Evolutionary conservation across 2,888 invertebrate species (phyloP).

Genomic region (Eucera pruinosa): DNA sequence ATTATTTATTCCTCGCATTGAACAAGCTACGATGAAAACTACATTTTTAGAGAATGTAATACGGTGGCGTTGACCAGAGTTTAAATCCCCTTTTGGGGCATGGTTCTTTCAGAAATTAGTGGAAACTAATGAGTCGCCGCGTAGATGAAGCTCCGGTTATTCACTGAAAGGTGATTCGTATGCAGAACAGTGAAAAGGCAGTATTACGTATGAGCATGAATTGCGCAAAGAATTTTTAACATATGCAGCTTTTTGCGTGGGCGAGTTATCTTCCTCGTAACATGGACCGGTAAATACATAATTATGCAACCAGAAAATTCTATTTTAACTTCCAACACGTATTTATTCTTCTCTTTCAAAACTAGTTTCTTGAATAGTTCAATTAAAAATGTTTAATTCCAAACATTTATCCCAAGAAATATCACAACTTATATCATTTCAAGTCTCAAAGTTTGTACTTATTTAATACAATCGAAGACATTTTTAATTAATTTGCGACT

Average conservation of each 20-base stretch:
- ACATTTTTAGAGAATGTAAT: slow-evolving; percentile 1
- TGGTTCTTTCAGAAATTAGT: slow-evolving; percentile 38
- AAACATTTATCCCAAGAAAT: background rate
- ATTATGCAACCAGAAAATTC: background rate
- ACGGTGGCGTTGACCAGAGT: slow-evolving; percentile 16
- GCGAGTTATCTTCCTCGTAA: background rate
- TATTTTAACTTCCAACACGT: background rate
- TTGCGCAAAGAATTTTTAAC: slow-evolving; percentile 3
- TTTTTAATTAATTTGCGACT: slow-evolving; percentile 1
- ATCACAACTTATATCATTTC: background rate
- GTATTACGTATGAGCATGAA: background rate
- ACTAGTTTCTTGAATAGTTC: background rate
- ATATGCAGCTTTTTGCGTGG: background rate
- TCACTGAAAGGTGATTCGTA: slow-evolving; percentile 18
- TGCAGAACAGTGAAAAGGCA: background rate
- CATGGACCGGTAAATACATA: background rate
- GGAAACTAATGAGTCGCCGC: slow-evolving; percentile 44
- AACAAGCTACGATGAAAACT: slow-evolving; percentile 46
- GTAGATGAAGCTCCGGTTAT: background rate
- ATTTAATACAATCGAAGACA: background rate
- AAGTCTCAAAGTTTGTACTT: background rate
- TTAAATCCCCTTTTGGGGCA: slow-evolving; percentile 1
- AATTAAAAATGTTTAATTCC: background rate
- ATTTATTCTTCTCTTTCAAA: too few relatives aligned
- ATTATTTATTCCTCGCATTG: slow-evolving; percentile 49